Evolutionary conservation across 2,113 vertebrate species (phyloP).

Genomic region (Myrmecobius fasciatus): DNA sequence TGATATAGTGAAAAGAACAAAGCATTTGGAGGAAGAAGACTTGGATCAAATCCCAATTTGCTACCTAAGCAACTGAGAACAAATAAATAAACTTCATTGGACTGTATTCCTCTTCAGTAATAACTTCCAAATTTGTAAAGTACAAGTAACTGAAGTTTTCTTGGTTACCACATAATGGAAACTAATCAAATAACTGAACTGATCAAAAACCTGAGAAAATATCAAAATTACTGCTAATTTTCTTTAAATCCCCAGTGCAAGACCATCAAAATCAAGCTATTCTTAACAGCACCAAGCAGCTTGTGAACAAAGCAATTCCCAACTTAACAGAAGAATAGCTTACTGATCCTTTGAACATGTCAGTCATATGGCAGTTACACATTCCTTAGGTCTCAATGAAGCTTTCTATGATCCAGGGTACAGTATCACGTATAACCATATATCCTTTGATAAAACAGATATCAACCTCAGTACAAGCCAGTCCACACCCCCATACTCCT

Average conservation of each 20-base stretch:
- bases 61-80: not conserved
- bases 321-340: slow-evolving; percentile 19
- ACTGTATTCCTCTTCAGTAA: not conserved
- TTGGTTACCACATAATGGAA: not conserved
- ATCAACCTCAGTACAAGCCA: slow-evolving; percentile 58
- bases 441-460: slow-evolving; percentile 47
- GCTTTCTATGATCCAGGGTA: slow-evolving; percentile 25
- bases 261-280: slow-evolving; percentile 26
- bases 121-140: not conserved
- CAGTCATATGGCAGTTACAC: slow-evolving; percentile 7
- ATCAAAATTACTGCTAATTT: not conserved
- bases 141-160: not conserved
- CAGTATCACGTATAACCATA: slow-evolving; percentile 14
- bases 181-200: not conserved
- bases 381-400: slow-evolving; percentile 26
- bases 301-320: not conserved
- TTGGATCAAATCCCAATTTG: not conserved
- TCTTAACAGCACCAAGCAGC: not conserved
- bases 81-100: not conserved
- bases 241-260: slow-evolving; percentile 3
- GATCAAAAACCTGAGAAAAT: not conserved
- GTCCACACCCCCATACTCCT: slow-evolving; percentile 44
- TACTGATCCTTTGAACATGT: slow-evolving; percentile 12
- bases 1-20: not conserved
- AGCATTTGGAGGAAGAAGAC: not conserved